Conservation (phyloP, 2,888 invertebrate species). For the Podotricha telesiphe region DNA sequence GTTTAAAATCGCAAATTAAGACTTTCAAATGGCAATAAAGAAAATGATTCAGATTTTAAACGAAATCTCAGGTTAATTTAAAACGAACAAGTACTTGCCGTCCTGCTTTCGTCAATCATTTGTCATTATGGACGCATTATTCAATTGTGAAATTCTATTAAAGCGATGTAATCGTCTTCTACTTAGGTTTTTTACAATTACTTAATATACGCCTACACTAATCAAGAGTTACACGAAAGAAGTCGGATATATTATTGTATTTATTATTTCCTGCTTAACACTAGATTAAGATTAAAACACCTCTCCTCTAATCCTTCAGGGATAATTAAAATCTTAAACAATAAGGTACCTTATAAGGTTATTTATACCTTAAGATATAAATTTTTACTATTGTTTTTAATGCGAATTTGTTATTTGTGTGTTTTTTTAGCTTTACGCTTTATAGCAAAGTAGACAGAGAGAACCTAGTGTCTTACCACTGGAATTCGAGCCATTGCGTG, state of each 20-base stretch:
- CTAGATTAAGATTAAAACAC: no score
- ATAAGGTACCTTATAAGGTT: no score
- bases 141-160: conserved; percentile 50
- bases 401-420: no score
- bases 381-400: no score
- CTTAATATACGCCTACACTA: conserved; percentile 43
- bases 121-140: conserved; percentile 49
- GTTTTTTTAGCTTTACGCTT: no score
- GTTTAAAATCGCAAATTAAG: background rate
- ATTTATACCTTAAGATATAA: no score
- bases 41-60: conserved; percentile 13
- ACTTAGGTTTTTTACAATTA: conserved; percentile 44
- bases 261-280: conserved; percentile 35
- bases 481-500: no score
- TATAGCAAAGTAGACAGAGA: no score
- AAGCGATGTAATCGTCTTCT: conserved; percentile 46
- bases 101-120: conserved; percentile 48
- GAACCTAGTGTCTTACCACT: no score
- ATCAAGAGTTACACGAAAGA: conserved; percentile 37
- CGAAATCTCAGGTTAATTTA: conserved; percentile 35
- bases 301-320: no score
- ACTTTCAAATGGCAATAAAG: background rate
- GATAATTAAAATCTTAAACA: no score
- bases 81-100: conserved; percentile 35
- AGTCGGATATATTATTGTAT: conserved; percentile 33